These are phyloP conservation scores for Propsilocerus akamusi DNA, from an alignment of 1,140 invertebrate genomes.

Conservation along the genomic window DNA sequence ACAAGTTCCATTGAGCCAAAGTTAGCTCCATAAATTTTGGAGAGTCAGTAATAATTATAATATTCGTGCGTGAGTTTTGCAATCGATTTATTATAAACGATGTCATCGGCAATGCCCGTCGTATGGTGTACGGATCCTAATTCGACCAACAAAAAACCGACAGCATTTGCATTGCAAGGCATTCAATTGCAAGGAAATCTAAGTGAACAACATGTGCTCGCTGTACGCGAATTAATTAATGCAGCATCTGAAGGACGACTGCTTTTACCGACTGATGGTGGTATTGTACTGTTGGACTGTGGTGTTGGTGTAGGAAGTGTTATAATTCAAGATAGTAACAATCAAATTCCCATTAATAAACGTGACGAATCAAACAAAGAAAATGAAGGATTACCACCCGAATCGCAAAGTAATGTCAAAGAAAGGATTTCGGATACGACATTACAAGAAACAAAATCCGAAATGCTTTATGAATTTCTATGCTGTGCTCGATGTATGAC, in stretches of 20 bases:
- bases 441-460: no score
- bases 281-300: slow-evolving; percentile 20
- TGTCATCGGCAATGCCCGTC: slow-evolving; percentile 21
- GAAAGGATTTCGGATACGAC: no score
- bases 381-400: slow-evolving; percentile 11
- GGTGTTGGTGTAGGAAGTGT: slow-evolving; percentile 21
- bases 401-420: slow-evolving; percentile 11
- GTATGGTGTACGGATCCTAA: slow-evolving; percentile 25
- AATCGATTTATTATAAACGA: background rate
- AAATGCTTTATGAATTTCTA: slow-evolving; percentile 22
- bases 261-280: slow-evolving; percentile 21
- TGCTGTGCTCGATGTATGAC: slow-evolving; percentile 25
- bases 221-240: slow-evolving; percentile 21
- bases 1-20: no score
- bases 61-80: no score
- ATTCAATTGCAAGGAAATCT: slow-evolving; percentile 24
- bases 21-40: no score
- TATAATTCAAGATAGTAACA: slow-evolving; percentile 7
- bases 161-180: slow-evolving; percentile 22
- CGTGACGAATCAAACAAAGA: slow-evolving; percentile 8
- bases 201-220: slow-evolving; percentile 21
- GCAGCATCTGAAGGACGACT: slow-evolving; percentile 23
- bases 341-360: no score
- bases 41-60: no score
- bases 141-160: slow-evolving; percentile 24